Percentiles rank a stretch among this genome's conserved stretches.
Evolutionary conservation across 23 tunicate genomes (phyloP).

Genomic region (Corella eumyota): DNA sequence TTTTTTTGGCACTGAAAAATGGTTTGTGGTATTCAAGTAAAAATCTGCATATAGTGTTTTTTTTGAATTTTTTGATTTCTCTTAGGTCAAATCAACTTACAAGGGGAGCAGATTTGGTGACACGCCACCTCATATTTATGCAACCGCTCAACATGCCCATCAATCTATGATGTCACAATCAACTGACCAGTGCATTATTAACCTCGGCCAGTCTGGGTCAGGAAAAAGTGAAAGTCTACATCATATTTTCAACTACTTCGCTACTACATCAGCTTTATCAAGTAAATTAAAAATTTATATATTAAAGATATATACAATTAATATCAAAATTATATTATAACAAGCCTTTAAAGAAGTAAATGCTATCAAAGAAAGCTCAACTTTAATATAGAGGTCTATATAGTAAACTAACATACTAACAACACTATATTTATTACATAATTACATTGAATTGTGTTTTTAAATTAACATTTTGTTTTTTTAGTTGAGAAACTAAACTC

Average conservation of each 20-base stretch:
- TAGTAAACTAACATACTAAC: too few species aligned
- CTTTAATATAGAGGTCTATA: too few species aligned
- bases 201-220: constrained; percentile 44
- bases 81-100: constrained; percentile 48
- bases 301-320: too few species aligned
- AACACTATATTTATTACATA: too few species aligned
- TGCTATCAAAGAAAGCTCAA: too few species aligned
- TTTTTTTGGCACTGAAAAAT: neutral
- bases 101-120: constrained; percentile 78
- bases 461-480: too few species aligned
- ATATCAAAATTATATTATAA: too few species aligned
- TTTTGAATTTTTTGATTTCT: neutral
- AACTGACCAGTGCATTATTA: constrained; percentile 58
- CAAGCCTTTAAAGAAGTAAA: too few species aligned
- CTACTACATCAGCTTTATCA: constrained; percentile 8
- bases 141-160: constrained; percentile 81
- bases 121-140: constrained; percentile 79
- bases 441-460: too few species aligned
- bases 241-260: constrained; percentile 39
- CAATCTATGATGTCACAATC: constrained; percentile 43
- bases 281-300: too few species aligned
- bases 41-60: neutral
- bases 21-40: neutral
- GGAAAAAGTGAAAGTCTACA: constrained; percentile 33
- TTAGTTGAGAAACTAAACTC: constrained; percentile 30